Evolutionary conservation across 1,140 invertebrate genomes (phyloP), one percentile per base, ranked within the genome.

Genomic region (Rhagoletis pomonella): DNA sequence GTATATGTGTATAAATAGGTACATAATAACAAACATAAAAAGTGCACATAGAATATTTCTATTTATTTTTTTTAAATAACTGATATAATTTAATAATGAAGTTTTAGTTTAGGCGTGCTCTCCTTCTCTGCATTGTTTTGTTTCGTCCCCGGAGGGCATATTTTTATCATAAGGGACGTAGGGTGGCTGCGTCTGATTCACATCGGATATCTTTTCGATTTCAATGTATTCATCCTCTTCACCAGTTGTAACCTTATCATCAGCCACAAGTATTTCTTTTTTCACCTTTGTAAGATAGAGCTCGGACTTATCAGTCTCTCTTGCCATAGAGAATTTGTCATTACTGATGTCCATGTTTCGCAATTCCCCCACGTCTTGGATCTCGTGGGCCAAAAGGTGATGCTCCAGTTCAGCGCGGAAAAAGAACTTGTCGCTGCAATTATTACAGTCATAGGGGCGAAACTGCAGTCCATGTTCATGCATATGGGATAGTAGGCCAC

Each of bases 401-500:
- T 99, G 98, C 89, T 98, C 97, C 1, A 98, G 92, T 92, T 99
- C 98, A 0, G 97, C 96, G 73, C 97, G 95, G 93, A 99, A 99
- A 94, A 98, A 98, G 93, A 98, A 99, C 89, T 96, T 97, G 85
- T 97, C 94, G 9, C 95, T 95, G 90, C 98, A 99, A 39, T 96
- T 93, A 4, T 94, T 94, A 91, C 98, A 99, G 90, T 97, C 96
- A 90, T 98, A 98, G 0, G 97, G 97, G 60, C 96, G 94, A 1
- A 96, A 95, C 7, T 95, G 95, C 2, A 96, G 93, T 0, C 97
- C 97, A 91, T 99, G 98, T 89, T 97, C 96, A 3, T 94, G 94
- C 92, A 98, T 97, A 92, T 99, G 98, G 60, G 95, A 95, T 90
- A 98, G 96, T 3, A 98, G 94, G 0, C 97, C 96, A 4, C 94